phyloP scores from a whole-genome alignment of 92 coral and sea anemone genomes.

The Phenganax stokvisi region DNA sequence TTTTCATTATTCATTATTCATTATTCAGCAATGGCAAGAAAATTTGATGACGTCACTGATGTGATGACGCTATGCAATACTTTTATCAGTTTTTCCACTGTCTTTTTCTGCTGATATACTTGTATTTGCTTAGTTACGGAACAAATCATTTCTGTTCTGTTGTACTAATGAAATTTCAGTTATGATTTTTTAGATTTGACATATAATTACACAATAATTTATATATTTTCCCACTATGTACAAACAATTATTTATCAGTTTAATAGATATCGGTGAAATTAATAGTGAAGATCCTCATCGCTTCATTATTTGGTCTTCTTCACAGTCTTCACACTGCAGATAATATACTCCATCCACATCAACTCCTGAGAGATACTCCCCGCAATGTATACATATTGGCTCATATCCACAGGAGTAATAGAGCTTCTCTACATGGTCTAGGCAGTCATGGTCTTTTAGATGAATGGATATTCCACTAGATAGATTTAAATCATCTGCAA shows the following conservation, averaged over 20 bases:
- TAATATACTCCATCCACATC: constrained; percentile 3
- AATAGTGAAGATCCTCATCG: not conserved
- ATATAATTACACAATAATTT: not conserved
- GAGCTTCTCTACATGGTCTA: constrained; percentile 15
- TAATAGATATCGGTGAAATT: not conserved
- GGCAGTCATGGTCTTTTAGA: constrained; percentile 20
- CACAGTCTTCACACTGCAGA: constrained; percentile 18
- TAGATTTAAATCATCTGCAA: constrained; percentile 16
- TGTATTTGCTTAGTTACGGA: too few relatives aligned
- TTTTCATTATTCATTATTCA: constrained; percentile 20
- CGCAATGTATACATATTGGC: constrained; percentile 22
- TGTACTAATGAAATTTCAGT: not conserved
- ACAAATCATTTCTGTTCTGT: not conserved
- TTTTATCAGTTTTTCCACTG: not conserved
- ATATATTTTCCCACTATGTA: not conserved
- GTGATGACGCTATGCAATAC: not conserved
- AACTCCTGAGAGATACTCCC: constrained; percentile 19
- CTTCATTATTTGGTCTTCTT: constrained; percentile 12
- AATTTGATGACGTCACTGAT: not conserved
- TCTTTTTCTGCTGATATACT: too few relatives aligned
- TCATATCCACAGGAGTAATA: constrained; percentile 26
- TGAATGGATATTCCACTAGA: constrained; percentile 16
- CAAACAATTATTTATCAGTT: not conserved
- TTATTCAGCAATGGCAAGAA: not conserved
- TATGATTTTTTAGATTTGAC: not conserved